Evolutionary conservation across 2,888 invertebrate species (phyloP), one percentile per base, ranked within the genome.

Genomic region (Euzetes globulus): DNA sequence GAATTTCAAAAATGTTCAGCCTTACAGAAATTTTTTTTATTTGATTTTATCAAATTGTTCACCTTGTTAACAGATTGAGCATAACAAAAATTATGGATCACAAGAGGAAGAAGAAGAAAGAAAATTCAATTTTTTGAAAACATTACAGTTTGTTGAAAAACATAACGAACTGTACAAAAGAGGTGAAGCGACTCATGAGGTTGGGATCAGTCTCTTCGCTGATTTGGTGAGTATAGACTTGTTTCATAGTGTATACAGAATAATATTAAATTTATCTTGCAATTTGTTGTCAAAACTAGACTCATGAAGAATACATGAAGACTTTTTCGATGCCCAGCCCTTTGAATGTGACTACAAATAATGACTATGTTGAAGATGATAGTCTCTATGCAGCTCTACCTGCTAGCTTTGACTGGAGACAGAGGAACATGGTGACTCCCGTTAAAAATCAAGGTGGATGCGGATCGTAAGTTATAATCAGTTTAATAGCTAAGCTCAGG

Each of bases 361-460:
- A n/a, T 22, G 58, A 58, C 22, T 13, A 11, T 7, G 6, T 13
- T 13, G 58, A 3, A 6, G 13, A 5, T 2, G 9, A 19, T 27
- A n/a, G n/a, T n/a, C n/a, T n/a, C n/a, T 60, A 27, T 17, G 60
- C 60, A 15, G 4, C 25, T 1, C 17, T 60, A 4, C 91, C 94
- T 17, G 85, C 86, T 47, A 80, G 84, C 70, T 89, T 93, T 72
- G 94, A 94, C 84, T 94, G 94, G 94, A 88, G 93, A 74, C 82
- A 88, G 77, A 93, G 93, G 65, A 92, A 91, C n/a, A n/a, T n/a
- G 77, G 94, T 94, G 76, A 94, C 94, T 17, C 87, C 86, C 0
- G 85, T 94, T 78, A 94, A 94, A 84, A 90, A 94, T 86, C 93
- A 95, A 87, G 91, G 90, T 81, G 88, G 88, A 81, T 94, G 93